phyloP scores from a whole-genome alignment of 1,140 invertebrate species.

The Drosophila takahashii region DNA sequence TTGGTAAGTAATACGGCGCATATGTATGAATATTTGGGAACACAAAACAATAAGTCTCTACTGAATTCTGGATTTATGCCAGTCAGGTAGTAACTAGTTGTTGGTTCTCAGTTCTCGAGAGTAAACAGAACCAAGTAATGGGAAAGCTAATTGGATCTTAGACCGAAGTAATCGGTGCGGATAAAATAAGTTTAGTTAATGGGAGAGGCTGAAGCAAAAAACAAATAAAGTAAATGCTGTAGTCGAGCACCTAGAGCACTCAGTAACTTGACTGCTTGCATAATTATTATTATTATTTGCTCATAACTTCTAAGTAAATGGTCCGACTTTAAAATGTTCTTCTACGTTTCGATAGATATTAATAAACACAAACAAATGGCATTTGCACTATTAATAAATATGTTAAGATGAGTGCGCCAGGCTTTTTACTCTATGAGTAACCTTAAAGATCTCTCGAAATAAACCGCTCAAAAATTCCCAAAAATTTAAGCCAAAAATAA shows the following conservation, averaged over 20 bases:
- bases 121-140: constrained; percentile 7
- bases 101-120: background rate
- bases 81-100: background rate
- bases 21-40: background rate
- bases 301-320: no score
- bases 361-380: no score
- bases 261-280: no score
- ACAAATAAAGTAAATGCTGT: background rate
- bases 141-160: constrained; percentile 7
- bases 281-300: no score
- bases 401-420: no score
- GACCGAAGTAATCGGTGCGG: background rate
- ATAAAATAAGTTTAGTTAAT: no score
- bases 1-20: background rate
- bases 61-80: constrained; percentile 14
- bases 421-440: no score
- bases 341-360: no score
- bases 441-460: background rate
- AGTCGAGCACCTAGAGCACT: no score
- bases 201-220: background rate
- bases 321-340: no score
- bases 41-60: constrained; percentile 2
- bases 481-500: background rate
- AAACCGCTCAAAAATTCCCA: background rate
- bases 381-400: no score